Percentiles rank a stretch among this genome's conserved stretches.
These are phyloP conservation scores for Mylabris sibirica DNA, from an alignment of 2,888 invertebrate species.

Conservation along the genomic window DNA sequence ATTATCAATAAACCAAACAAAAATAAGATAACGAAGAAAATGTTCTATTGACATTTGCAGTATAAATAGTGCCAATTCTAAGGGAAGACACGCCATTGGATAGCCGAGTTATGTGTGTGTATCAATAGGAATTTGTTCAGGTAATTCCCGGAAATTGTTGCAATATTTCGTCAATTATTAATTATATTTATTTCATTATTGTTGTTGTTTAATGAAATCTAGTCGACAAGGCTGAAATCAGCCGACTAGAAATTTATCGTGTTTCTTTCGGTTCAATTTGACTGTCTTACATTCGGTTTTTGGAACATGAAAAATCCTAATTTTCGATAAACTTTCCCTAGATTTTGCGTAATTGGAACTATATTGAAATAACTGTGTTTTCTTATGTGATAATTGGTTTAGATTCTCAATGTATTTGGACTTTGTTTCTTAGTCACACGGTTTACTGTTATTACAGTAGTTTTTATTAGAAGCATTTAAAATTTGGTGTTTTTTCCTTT, in stretches of 20 bases:
- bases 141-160: conserved; percentile 11
- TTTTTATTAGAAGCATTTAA: not conserved
- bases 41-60: not conserved
- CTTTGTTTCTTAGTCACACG: conserved; percentile 16
- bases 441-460: conserved; percentile 10
- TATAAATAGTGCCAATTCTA: not conserved
- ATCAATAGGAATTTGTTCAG: not conserved
- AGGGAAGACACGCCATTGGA: not conserved
- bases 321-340: not conserved
- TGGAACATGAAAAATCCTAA: not conserved
- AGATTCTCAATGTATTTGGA: conserved; percentile 9
- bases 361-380: no score
- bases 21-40: not conserved
- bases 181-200: not conserved
- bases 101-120: not conserved
- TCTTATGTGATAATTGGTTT: conserved; percentile 15
- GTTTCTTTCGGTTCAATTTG: not conserved
- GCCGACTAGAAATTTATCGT: not conserved
- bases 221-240: not conserved
- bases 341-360: not conserved
- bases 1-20: not conserved
- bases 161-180: not conserved
- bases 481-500: not conserved
- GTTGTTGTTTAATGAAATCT: not conserved
- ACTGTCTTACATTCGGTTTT: not conserved